Conservation (phyloP, 1,140 invertebrate species). For the Leptinotarsa undecemlineata region DNA sequence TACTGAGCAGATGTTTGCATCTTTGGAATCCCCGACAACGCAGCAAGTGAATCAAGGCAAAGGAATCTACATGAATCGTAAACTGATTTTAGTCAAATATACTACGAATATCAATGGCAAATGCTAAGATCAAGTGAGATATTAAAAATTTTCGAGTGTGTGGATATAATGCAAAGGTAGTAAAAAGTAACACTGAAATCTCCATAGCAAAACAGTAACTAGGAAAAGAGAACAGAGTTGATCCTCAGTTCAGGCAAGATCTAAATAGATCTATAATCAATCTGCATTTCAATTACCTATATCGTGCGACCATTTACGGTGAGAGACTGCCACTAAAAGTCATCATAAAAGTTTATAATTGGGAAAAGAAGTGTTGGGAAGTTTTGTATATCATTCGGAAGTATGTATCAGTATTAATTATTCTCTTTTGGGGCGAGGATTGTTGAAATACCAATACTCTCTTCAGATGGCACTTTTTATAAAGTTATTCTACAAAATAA, state of each 20-base stretch:
- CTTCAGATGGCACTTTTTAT: too few relatives aligned
- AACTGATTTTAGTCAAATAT: slow-evolving; percentile 8
- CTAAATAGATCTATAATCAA: slow-evolving; percentile 52
- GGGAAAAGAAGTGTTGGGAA: not conserved
- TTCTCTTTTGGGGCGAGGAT: too few relatives aligned
- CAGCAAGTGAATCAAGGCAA: not conserved
- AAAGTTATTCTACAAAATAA: too few relatives aligned
- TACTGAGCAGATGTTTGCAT: not conserved
- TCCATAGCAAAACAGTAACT: slow-evolving; percentile 39
- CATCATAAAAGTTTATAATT: slow-evolving; percentile 53
- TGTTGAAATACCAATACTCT: too few relatives aligned
- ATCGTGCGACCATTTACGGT: slow-evolving; percentile 74
- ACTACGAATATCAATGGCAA: slow-evolving; percentile 44
- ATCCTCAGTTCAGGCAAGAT: slow-evolving; percentile 51
- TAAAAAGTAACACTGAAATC: slow-evolving; percentile 27
- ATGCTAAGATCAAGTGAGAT: slow-evolving; percentile 29
- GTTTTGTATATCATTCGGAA: too few relatives aligned
- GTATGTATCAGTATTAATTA: too few relatives aligned
- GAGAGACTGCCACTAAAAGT: slow-evolving; percentile 73
- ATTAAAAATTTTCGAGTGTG: slow-evolving; percentile 27
- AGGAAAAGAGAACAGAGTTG: slow-evolving; percentile 44
- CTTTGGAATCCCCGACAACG: not conserved
- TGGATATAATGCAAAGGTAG: slow-evolving; percentile 11
- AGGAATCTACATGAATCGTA: not conserved
- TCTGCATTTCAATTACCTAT: slow-evolving; percentile 65